Conservation (phyloP, 2,888 invertebrate genomes). For the Yponomeuta malinellus region DNA sequence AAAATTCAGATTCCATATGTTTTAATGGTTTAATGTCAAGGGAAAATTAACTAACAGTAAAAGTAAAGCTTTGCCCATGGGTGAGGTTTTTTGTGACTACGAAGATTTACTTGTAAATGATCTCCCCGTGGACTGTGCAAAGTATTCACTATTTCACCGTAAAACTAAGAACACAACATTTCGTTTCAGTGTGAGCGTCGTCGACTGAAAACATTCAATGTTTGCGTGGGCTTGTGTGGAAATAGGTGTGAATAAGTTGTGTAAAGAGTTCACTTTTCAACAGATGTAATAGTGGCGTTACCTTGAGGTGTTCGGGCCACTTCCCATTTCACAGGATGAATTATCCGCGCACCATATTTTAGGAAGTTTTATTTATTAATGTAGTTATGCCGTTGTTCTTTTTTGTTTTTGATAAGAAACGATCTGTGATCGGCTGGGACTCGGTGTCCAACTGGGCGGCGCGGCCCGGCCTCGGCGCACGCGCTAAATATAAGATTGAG, state of each 20-base stretch:
- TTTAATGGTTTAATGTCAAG: slow-evolving; percentile 39
- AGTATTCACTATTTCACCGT: slow-evolving; percentile 52
- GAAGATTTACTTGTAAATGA: background rate
- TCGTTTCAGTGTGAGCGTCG: slow-evolving; percentile 65
- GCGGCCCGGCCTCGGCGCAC: slow-evolving; percentile 58
- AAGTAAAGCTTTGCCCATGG: slow-evolving; percentile 29
- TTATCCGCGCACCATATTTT: slow-evolving; percentile 44
- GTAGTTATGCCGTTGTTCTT: slow-evolving; percentile 34
- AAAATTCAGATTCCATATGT: slow-evolving; percentile 75
- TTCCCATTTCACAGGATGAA: slow-evolving; percentile 27
- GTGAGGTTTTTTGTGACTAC: slow-evolving; percentile 21
- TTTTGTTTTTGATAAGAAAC: slow-evolving; percentile 38
- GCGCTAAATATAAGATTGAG: slow-evolving; percentile 74
- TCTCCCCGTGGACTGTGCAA: slow-evolving; percentile 48
- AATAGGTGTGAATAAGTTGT: slow-evolving; percentile 73
- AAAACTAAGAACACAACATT: slow-evolving; percentile 71
- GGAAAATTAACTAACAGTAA: slow-evolving; percentile 16
- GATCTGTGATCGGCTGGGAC: slow-evolving; percentile 66
- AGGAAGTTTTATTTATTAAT: slow-evolving; percentile 37
- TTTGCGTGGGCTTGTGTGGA: slow-evolving; percentile 73
- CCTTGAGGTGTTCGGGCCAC: slow-evolving; percentile 56
- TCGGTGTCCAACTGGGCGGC: slow-evolving; percentile 67
- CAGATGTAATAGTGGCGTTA: slow-evolving; percentile 61
- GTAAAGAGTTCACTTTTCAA: slow-evolving; percentile 60
- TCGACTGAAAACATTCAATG: slow-evolving; percentile 66